These are phyloP conservation scores for Drosophila teissieri DNA, from an alignment of 1,140 invertebrate genomes.

Conservation along the genomic window DNA sequence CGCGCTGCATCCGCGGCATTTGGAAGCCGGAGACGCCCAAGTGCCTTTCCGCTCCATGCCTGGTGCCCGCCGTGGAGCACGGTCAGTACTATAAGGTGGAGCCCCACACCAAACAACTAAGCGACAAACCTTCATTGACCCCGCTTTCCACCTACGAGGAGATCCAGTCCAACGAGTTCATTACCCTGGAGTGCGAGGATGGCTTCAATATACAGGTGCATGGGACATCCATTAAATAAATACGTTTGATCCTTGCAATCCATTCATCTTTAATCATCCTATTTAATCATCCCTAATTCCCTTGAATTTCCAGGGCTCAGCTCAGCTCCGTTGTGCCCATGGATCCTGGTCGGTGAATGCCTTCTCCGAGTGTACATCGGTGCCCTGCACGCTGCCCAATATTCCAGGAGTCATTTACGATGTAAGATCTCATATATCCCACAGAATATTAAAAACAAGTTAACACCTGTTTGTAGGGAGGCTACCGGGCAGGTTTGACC, in stretches of 20 bases:
- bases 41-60: constrained; percentile 87
- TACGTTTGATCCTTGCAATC: too few relatives aligned
- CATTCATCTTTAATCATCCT: too few relatives aligned
- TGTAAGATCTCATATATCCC: constrained; percentile 17
- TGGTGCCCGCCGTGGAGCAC: constrained; percentile 80
- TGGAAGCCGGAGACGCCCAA: constrained; percentile 93
- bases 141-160: constrained; percentile 79
- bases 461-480: constrained; percentile 82
- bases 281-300: too few relatives aligned
- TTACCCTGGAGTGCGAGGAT: constrained; percentile 81
- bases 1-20: constrained; percentile 90
- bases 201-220: constrained; percentile 79
- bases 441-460: not conserved
- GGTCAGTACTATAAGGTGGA: constrained; percentile 81
- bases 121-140: constrained; percentile 70
- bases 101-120: constrained; percentile 70
- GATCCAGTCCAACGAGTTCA: constrained; percentile 82
- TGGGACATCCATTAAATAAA: not conserved
- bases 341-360: constrained; percentile 91
- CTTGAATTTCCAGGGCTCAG: constrained; percentile 85
- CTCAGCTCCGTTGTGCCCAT: constrained; percentile 90
- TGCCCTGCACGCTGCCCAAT: constrained; percentile 90
- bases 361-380: constrained; percentile 91
- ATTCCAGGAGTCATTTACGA: constrained; percentile 90
- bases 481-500: constrained; percentile 90